Base-by-base conservation (phyloP, 2,113 vertebrate species). In the Phalacrocorax aristotelis region DNA sequence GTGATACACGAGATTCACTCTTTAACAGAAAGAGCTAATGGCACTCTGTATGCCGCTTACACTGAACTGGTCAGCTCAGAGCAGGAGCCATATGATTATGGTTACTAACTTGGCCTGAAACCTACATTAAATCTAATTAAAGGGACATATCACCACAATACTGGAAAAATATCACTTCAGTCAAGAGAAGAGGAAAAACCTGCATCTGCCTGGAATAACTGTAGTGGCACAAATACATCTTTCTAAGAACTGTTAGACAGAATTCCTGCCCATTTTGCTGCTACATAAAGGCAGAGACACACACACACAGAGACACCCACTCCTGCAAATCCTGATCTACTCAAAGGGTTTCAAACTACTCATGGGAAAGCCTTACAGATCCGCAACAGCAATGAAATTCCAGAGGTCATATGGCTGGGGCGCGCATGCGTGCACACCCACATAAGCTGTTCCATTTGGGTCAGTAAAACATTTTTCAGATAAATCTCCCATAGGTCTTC, bases 401-500 rank as follows among this genome's bases (percentile, higher is more conserved):
- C 81, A 70, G 30, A 81, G 71, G 62, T 64, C 38, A 25, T 0
- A 7, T 0, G 4, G 25, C 1, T 51, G 66, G 32, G 27, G 4
- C 12, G 8, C 6, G 0, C 2, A 5, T 9, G 30, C 2, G 7
- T 27, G 6, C 23, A 72, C 7, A 25, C 29, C 27, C 44, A 40
- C 18, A 5, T 10, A 51, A 55, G 21, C 0, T 0, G 13, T 70
- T 65, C 68, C 52, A 60, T 11, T 30, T 30, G 30, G 17, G 82
- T 44, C 51, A 66, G 30, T 30, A 42, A 49, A 90, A n/a, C 15
- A 7, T 8, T 51, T 42, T 23, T 36, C 54, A 65, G 57, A 26
- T 8, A 8, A 14, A 94, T 23, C 17, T 57, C 68, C 32, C 49
- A 36, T 7, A 12, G 11, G n/a, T 9, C 27, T 61, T n/a, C 83